Conservation (phyloP, 2,888 invertebrate species). For the Anthophora plumipes region DNA sequence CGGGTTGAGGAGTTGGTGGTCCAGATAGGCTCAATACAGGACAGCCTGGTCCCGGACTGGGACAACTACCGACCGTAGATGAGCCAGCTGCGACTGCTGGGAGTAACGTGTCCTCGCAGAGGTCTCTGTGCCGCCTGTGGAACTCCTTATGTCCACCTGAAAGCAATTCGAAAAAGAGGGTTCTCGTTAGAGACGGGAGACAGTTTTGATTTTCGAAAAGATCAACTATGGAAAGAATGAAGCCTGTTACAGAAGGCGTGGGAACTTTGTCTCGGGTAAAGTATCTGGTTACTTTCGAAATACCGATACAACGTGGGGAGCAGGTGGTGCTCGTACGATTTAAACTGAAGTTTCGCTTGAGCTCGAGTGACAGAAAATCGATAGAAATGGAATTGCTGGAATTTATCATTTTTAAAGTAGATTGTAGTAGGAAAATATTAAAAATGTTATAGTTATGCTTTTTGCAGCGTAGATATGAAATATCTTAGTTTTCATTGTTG, state of each 20-base stretch:
- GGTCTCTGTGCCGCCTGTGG: conserved; percentile 89
- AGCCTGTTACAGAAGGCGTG: conserved; percentile 29
- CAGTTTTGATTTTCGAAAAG: neutral
- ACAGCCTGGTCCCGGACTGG: conserved; percentile 82
- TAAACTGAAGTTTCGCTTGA: neutral
- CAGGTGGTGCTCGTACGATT: conserved; percentile 32
- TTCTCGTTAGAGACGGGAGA: neutral
- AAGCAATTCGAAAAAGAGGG: conserved; percentile 57
- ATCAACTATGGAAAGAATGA: neutral
- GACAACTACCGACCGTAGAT: conserved; percentile 84
- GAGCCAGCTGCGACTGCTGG: conserved; percentile 78
- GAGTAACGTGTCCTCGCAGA: conserved; percentile 90
- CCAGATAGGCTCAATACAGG: conserved; percentile 78
- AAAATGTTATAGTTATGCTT: too few species aligned
- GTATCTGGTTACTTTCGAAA: conserved; percentile 36
- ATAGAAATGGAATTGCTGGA: neutral
- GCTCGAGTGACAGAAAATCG: neutral
- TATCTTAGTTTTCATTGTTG: too few species aligned
- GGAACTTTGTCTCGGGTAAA: conserved; percentile 14
- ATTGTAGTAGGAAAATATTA: too few species aligned
- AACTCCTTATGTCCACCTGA: conserved; percentile 90
- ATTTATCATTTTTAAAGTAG: too few species aligned
- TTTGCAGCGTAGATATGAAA: too few species aligned
- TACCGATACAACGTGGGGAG: neutral
- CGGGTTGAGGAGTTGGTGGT: conserved; percentile 79